phyloP scores from a whole-genome alignment of 2,888 invertebrate genomes.

The Pasiphila rectangulata region DNA sequence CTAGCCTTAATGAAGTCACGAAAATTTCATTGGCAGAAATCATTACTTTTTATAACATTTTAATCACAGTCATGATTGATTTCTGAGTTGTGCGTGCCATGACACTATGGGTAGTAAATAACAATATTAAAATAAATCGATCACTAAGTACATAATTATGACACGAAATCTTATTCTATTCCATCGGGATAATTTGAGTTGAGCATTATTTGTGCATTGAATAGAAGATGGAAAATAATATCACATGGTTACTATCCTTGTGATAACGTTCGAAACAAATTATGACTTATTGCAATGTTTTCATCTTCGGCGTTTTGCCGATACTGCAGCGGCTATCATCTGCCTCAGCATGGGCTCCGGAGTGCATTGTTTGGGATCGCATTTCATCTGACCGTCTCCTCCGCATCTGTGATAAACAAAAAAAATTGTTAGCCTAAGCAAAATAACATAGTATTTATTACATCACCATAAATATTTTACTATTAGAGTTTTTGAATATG shows the following conservation, averaged over 20 bases:
- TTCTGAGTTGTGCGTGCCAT: slow-evolving; percentile 70
- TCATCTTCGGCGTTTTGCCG: slow-evolving; percentile 87
- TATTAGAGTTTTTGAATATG: no score
- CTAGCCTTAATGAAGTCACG: slow-evolving; percentile 59
- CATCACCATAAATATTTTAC: no score
- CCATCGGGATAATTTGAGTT: slow-evolving; percentile 77
- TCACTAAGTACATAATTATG: slow-evolving; percentile 65
- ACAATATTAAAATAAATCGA: slow-evolving; percentile 59
- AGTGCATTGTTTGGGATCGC: slow-evolving; percentile 94
- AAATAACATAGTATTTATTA: no score
- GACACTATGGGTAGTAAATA: slow-evolving; percentile 58
- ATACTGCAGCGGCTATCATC: slow-evolving; percentile 92
- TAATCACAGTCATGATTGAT: slow-evolving; percentile 77
- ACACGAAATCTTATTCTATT: slow-evolving; percentile 79
- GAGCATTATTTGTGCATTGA: slow-evolving; percentile 52
- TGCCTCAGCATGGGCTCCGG: slow-evolving; percentile 94
- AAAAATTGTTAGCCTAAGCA: no score
- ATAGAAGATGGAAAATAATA: slow-evolving; percentile 68
- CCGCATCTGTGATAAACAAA: slow-evolving; percentile 86
- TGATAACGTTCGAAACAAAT: slow-evolving; percentile 56
- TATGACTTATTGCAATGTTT: slow-evolving; percentile 47
- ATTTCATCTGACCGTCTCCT: slow-evolving; percentile 95
- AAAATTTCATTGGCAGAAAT: slow-evolving; percentile 59
- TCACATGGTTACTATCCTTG: slow-evolving; percentile 65
- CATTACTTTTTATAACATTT: slow-evolving; percentile 60